Evolutionary conservation across 1,140 invertebrate species (phyloP), one percentile per base, ranked within the genome.

Genomic region (Elysia chlorotica): DNA sequence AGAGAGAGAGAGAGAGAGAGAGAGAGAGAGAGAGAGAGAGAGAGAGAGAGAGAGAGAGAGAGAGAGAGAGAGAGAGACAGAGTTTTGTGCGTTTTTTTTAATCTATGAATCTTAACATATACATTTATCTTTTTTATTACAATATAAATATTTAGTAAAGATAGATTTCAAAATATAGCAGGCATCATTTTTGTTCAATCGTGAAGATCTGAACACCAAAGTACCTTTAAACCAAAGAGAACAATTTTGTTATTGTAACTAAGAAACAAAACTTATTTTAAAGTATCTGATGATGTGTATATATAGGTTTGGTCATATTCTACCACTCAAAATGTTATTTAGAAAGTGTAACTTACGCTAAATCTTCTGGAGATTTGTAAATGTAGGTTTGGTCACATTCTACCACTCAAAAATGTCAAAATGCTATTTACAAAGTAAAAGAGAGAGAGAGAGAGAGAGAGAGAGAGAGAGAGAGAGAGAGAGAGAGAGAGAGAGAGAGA

Each of bases 401-500:
- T n/a, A n/a, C n/a, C n/a, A n/a, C n/a, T n/a, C n/a, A n/a, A n/a
- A n/a, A n/a, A n/a, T n/a, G n/a, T n/a, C n/a, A n/a, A n/a, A n/a
- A n/a, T n/a, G n/a, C n/a, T n/a, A n/a, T n/a, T n/a, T n/a, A n/a
- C n/a, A n/a, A n/a, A n/a, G n/a, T n/a, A n/a, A n/a, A n/a, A n/a
- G 41, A 48, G 28, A 61, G 28, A 21, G 28, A 61, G 28, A 21
- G 1, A 61, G 28, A 61, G 28, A 1, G 17, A 61, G 3, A 61
- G 0, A 61, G 28, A 61, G 28, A 61, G 17, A 61, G 3, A 61
- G 0, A 61, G 17, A 61, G n/a, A 1, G 28, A 28, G 17, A 61
- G 57, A 2, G 6, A 63, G 36, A 76, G 30, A 57, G 74, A 72
- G 28, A 38, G 68, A 62, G 33, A 62, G 57, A 65, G 25, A 62